Base-by-base conservation (phyloP, 1,140 invertebrate species). In the Leptopilina clavipes region DNA sequence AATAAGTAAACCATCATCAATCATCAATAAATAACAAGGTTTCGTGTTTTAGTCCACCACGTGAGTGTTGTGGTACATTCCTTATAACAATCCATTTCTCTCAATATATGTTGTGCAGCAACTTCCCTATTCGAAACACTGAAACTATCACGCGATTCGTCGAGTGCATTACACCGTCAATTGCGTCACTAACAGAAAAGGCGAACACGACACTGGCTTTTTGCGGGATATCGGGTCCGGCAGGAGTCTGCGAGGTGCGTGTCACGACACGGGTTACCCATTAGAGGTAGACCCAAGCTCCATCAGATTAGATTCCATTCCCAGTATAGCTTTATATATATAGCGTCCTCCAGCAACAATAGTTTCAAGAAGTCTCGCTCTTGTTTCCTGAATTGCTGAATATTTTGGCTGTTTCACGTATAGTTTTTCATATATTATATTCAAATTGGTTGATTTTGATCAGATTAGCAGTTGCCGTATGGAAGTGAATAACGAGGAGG, bases 231-330 rank as follows among this genome's bases (percentile, higher is more conserved):
- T 74, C 76, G 79, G 71, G 72, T 73, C 72, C 73, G 71, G 78
- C 79, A 80, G 78, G 77, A 87, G 83, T 81, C 84, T 76, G n/a
- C n/a, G 79, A 86, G 86, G 83, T 89, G 87, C 86, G 86, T 87
- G 86, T 87, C 86, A 84, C 85, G 83, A 89, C 87, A 89, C 85
- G 87, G 87, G 85, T 89, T 88, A 86, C 85, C 87, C 87, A 89
- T 89, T 89, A n/a, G n/a, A 89, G 83, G 83, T 86, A 85, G 85
- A 85, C 86, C 86, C 79, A 74, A 81, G 87, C 78, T 86, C 79
- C 86, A 89, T 89, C 87, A 89, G 87, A 88, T 87, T 89, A 89
- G 87, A 88, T 89, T 86, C 85, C 79, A 79, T 81, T 79, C 78
- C n/a, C 77, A 76, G 72, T 79, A 76, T 74, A 77, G 77, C 65